Evolutionary conservation across 2,113 vertebrate species (phyloP), one percentile per base, ranked within the genome.

Genomic region (Tragelaphus scriptus): DNA sequence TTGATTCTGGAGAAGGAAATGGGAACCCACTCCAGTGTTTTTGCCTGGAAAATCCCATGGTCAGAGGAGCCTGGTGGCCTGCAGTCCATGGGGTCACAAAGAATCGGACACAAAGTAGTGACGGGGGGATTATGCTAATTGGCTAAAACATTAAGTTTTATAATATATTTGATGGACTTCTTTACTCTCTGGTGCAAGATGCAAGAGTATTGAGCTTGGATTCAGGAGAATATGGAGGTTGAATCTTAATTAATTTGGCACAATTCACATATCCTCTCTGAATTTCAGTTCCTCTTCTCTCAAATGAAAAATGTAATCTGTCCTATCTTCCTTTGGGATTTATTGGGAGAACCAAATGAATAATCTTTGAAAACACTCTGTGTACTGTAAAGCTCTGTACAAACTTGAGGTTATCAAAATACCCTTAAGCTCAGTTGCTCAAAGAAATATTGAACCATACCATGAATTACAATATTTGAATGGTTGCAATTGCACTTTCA

Each of bases 341-440:
- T 85, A 7, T 56, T 95, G 8, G 10, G 3, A 81, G 2, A 92
- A 55, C 1, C 9, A 95, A 91, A 71, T 92, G 7, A 91, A 94
- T 53, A 77, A 30, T 65, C 30, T 68, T 53, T 92, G 8, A 92
- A 85, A 96, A 63, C 4, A 28, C 2, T 71, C 2, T 63, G 23
- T 30, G 11, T 49, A 84, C 16, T 55, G 0, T 82, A 89, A 80
- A 92, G 3, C 2, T 93, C 26, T 28, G 47, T 53, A 47, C 1
- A 77, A 77, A 82, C 65, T 65, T 40, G 14, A 91, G 16, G 26
- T 51, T 90, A 55, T 68, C 55, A 90, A 81, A 95, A 36, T 89
- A 21, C 53, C 21, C 12, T n/a, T 94, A 77, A 71, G 6, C 0
- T 94, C 30, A 94, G 53, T 88, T 96, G 7, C n/a, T 90, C 44